phyloP scores from a whole-genome alignment of 2,797 vertebrate species.

The Pseudotriccus pelzelni region DNA sequence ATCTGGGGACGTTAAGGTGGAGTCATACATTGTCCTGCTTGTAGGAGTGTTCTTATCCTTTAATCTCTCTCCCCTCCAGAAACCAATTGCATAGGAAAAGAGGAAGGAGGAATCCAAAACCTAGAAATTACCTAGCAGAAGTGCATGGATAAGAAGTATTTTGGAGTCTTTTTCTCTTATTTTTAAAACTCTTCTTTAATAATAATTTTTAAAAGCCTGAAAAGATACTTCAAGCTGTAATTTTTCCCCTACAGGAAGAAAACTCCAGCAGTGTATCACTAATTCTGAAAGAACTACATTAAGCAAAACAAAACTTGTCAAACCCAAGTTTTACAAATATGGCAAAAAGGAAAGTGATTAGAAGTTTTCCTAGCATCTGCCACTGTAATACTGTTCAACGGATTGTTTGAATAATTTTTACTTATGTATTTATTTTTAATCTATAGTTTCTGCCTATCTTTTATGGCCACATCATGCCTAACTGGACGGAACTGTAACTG shows the following conservation, averaged over 20 bases:
- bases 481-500: background rate
- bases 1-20: background rate
- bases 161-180: background rate
- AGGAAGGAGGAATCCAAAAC: background rate
- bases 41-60: background rate
- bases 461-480: background rate
- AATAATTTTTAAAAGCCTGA: background rate
- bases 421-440: background rate
- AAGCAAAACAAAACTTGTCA: background rate
- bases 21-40: background rate
- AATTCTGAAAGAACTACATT: background rate
- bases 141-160: background rate
- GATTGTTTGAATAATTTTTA: background rate
- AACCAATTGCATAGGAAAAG: background rate
- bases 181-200: background rate
- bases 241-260: background rate
- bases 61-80: background rate
- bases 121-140: background rate
- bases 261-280: background rate
- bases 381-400: background rate
- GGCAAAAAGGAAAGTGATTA: background rate
- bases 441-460: background rate
- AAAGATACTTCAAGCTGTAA: background rate
- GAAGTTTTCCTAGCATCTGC: background rate
- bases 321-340: background rate